Evolutionary conservation across 2,113 vertebrate species (phyloP).

Genomic region (Oryzias curvinotus): DNA sequence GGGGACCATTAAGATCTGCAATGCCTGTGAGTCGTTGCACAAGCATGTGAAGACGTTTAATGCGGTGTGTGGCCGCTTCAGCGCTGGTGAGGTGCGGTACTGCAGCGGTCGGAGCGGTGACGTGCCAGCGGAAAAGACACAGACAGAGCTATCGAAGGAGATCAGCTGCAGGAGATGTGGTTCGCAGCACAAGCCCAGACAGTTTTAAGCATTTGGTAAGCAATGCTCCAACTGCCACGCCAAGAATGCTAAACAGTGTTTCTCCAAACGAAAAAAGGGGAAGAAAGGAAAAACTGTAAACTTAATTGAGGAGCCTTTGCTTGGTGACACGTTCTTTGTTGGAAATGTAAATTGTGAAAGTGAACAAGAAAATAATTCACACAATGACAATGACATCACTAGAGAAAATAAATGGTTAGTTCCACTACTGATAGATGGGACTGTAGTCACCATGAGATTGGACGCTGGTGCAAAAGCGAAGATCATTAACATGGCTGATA

Average conservation of each 20-base stretch:
- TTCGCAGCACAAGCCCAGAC: too few species aligned
- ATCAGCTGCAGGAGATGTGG: background rate
- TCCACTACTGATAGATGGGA: background rate
- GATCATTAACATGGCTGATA: background rate
- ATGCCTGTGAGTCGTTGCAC: background rate
- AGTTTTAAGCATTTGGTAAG: too few species aligned
- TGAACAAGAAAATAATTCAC: background rate
- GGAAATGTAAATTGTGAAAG: background rate
- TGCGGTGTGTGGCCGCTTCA: too few species aligned
- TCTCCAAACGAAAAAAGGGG: background rate
- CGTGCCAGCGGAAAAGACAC: background rate
- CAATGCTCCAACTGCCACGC: too few species aligned
- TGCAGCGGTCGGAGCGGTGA: background rate
- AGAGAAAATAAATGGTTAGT: background rate
- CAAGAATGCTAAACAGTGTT: too few species aligned
- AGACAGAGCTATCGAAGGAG: background rate
- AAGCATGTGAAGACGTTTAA: background rate
- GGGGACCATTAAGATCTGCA: background rate
- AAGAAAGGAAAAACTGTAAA: background rate
- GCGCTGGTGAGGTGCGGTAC: fast-evolving
- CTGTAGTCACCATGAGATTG: background rate
- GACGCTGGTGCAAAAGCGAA: background rate
- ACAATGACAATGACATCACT: too few species aligned
- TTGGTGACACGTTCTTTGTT: background rate
- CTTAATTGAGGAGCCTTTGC: background rate